phyloP scores from a whole-genome alignment of 2,888 invertebrate genomes.

The Epirrita christyi region DNA sequence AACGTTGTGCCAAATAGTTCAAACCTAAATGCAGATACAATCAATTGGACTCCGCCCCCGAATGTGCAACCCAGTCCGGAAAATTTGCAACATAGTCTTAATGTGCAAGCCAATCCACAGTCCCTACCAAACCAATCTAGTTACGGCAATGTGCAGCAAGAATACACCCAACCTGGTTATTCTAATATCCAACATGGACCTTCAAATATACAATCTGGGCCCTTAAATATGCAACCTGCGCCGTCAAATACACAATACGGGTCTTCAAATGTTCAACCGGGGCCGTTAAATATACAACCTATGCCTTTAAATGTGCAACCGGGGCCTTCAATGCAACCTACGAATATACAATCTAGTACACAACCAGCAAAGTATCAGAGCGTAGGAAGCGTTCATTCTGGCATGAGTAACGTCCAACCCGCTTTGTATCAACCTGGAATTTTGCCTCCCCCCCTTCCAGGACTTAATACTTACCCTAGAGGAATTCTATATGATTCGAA shows the following conservation, averaged over 20 bases:
- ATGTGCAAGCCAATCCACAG: neutral
- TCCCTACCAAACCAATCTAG: neutral
- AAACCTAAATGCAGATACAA: neutral
- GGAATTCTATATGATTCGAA: neutral
- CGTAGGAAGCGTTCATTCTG: neutral
- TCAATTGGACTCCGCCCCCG: neutral
- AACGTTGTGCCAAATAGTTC: neutral
- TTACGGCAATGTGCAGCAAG: neutral
- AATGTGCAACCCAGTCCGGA: neutral
- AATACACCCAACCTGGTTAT: neutral
- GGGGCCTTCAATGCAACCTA: too few species aligned
- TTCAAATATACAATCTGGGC: slow-evolving; percentile 2
- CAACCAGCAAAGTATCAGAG: too few species aligned
- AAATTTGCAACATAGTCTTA: slow-evolving; percentile 1
- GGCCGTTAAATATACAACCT: neutral
- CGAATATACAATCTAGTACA: too few species aligned
- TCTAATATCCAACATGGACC: neutral
- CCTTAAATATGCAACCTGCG: neutral
- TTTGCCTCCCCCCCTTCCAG: neutral
- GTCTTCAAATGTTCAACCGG: slow-evolving; percentile 1
- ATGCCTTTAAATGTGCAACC: neutral
- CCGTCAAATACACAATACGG: neutral
- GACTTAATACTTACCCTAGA: neutral
- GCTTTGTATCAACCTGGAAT: neutral
- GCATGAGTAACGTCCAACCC: neutral